Base-by-base conservation (phyloP, 2,888 invertebrate species). In the Carcina quercana region DNA sequence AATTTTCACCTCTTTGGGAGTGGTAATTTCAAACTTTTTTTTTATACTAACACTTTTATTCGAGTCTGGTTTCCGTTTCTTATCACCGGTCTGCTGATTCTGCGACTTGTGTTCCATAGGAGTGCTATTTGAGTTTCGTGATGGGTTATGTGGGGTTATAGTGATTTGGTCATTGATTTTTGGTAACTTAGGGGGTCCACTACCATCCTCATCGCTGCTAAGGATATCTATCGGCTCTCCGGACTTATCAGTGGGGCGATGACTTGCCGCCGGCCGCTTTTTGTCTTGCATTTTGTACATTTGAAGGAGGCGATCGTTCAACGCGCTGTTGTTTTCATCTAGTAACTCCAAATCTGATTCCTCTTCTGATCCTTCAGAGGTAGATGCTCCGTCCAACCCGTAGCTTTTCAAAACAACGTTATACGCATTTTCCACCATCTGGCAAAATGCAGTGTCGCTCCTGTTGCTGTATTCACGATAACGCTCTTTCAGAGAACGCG, bases 261-360 rank as follows among this genome's bases (percentile, higher is more conserved):
- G 66, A 29, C 68, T 54, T 11, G 64, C 51, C 32, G 72, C 76
- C 40, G 69, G 65, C 11, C 83, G 79, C 50, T 74, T 84, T 53
- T 71, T 85, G 32, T 78, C 83, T 51, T 71, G 85, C 79, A 82
- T 79, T 62, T 72, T 84, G 54, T 76, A 80, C 76, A 82, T 83
- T 35, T 72, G 70, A 37, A 82, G 66, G 34, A 86, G 62, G 38
- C 86, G 85, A 34, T 87, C 87, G 45, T 88, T 87, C 26, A 89
- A 85, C 49, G 91, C 91, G 53, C 91, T 92, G 59, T 91, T 93
- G 57, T 92, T 92, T 43, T 93, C 93, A 55, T 93, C 92, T 50
- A 94, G 89, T 31, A 92, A 68, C 60, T 93, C 93, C 49, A 88
- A 87, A 50, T 90, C 89, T 8, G 88, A 88, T 39, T 87, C 88